Evolutionary conservation across 1,140 invertebrate species (phyloP).

Genomic region (Pachypeltis micranthus): DNA sequence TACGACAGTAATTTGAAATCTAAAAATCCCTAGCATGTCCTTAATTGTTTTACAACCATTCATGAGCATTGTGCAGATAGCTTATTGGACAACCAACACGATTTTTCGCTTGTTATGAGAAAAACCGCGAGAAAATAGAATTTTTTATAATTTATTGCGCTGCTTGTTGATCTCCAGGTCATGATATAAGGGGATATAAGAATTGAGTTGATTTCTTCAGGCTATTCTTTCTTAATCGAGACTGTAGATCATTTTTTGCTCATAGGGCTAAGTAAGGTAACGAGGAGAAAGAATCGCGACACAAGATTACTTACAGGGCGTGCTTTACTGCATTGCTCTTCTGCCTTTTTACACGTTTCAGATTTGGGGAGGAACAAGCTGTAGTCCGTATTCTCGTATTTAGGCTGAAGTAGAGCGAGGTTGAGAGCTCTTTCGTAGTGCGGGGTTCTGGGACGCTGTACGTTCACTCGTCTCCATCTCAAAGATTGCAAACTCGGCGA

Average conservation of each 20-base stretch:
- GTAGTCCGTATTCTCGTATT: conserved; percentile 37
- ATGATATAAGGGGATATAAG: background rate
- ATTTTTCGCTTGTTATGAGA: too few relatives aligned
- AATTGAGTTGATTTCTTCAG: background rate
- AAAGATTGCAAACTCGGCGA: background rate
- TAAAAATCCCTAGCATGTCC: too few relatives aligned
- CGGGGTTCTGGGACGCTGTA: conserved; percentile 52
- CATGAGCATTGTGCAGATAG: too few relatives aligned
- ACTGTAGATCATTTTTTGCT: background rate
- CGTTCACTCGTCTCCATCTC: conserved; percentile 39
- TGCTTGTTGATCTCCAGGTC: background rate
- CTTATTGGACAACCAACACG: too few relatives aligned
- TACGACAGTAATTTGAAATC: too few relatives aligned
- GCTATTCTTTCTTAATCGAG: background rate
- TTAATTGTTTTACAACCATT: too few relatives aligned
- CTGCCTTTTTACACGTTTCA: background rate
- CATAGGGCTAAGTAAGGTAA: background rate
- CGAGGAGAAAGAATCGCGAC: background rate
- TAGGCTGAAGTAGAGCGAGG: conserved; percentile 47
- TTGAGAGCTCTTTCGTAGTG: conserved; percentile 50
- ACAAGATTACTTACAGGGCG: conserved; percentile 8
- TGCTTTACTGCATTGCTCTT: background rate
- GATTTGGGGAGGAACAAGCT: conserved; percentile 4
- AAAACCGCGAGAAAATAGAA: background rate
- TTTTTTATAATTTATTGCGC: background rate